phyloP scores from a whole-genome alignment of 2,797 vertebrate genomes.

The Vipera latastei region DNA sequence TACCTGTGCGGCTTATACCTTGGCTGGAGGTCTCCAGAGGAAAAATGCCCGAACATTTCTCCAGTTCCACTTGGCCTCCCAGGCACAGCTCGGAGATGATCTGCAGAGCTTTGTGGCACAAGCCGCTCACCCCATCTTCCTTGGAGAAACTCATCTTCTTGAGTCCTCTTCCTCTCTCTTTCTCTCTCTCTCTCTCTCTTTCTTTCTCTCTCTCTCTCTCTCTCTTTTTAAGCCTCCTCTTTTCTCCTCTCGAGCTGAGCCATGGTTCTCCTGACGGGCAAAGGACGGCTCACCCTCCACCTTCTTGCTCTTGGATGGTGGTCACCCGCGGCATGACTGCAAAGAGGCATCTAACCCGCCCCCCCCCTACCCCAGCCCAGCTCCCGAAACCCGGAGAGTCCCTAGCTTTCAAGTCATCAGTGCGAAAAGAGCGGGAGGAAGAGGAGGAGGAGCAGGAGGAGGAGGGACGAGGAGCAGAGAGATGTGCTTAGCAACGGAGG shows the following conservation, averaged over 20 bases:
- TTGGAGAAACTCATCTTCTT: conserved; percentile 82
- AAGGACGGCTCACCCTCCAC: neutral
- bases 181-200: neutral
- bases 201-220: no score
- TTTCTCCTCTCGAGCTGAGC: conserved; percentile 25
- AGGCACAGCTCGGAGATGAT: conserved; percentile 95
- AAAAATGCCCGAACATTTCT: conserved; percentile 92
- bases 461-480: neutral
- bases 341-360: neutral
- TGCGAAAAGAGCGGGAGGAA: neutral
- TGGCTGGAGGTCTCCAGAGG: conserved; percentile 83
- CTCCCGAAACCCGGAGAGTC: no score
- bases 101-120: conserved; percentile 94
- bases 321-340: neutral
- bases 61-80: conserved; percentile 87
- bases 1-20: conserved; percentile 89
- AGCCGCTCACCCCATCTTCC: conserved; percentile 86
- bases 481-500: neutral
- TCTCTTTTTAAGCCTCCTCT: neutral
- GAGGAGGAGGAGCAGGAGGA: neutral
- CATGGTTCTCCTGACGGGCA: conserved; percentile 28
- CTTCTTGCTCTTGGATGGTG: neutral
- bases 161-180: neutral
- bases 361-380: neutral
- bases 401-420: neutral